Evolutionary conservation across 2,113 vertebrate species (phyloP), one percentile per base, ranked within the genome.

Genomic region (Cromileptes altivelis): DNA sequence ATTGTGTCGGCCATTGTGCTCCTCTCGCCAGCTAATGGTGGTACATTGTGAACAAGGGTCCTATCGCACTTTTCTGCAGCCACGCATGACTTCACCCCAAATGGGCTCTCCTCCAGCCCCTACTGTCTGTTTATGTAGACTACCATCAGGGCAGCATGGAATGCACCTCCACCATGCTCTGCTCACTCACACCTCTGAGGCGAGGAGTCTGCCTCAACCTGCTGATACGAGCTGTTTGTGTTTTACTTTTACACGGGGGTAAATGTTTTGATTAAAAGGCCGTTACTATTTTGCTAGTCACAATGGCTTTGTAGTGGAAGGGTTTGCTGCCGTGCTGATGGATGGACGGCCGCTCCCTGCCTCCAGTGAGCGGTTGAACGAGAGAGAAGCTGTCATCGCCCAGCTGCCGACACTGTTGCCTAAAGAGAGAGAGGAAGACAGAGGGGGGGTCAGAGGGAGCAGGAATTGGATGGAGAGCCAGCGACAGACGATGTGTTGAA

Each of bases 211-310:
- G 94, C 87, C 89, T 88, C 85, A 77, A 92, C 93, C 88, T 95
- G 94, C 90, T 90, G 80, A 90, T 87, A 73, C 37, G 76, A 91
- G 77, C 77, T 91, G 86, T 90, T 88, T 83, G 91, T 90, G 83
- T 94, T 94, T 86, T 81, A 85, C 71, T 85, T 78, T 84, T 78
- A 85, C 85, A 69, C 60, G 15, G 78, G 87, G 81, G 86, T 90
- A 92, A 93, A 94, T 95, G 94, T 95, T 95, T 93, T 95, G 92
- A 95, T 94, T 92, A 89, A 93, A 92, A 91, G 88, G 80, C 78
- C 27, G 93, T 94, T 93, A 94, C 94, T 95, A 89, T 94, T 95
- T 93, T 93, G 87, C 90, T 88, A 88, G 92, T 94, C 93, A 93
- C 88, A 89, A 87, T 89, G 81, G 87, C 88, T 94, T 94, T 94